Base-by-base conservation (phyloP, 2,113 vertebrate species). In the Ameiurus melas region DNA sequence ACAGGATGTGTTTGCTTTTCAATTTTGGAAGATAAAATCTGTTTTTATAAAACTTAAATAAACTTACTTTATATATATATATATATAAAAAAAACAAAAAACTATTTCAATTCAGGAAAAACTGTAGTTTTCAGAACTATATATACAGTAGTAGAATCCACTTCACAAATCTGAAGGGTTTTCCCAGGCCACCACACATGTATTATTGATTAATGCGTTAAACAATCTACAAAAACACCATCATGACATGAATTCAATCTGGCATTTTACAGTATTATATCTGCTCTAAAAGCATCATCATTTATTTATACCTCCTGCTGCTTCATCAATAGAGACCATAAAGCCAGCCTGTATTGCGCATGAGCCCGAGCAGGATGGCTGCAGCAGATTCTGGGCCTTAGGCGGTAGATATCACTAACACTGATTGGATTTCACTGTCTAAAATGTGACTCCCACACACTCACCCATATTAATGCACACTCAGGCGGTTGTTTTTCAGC, bases 401-500 rank as follows among this genome's bases (percentile, higher is more conserved):
- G 85, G 85, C 60, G 88, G 84, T 87, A 90, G 89, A 92, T 92
- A 90, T 91, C 88, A 89, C 88, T 91, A 92, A 92, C 90, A 14
- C 43, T 70, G 75, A 85, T 68, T 83, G 83, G 30, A 68, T 78
- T 77, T 68, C 86, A 79, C 39, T 16, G 58, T 83, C 62, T 33
- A 77, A 83, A 71, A 71, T 68, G 71, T 53, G 80, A 78, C 39
- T 78, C 87, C 81, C 36, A 85, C 73, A 90, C 83, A 71, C 39
- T 71, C 71, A 53, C 51, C 39, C 83, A 87, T 87, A 89, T 83
- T 87, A 85, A 82, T 36, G 83, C 87, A 88, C 70, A 92, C 92
- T 92, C 94, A 39, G 25, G 79, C 79, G 80, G 87, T 92, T 89
- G 91, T 94, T 94, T 93, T 90, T 92, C 91, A 93, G 83, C 80